Percentiles rank a stretch among this genome's conserved stretches.
Conservation (phyloP, 2,113 vertebrate species). For the Tichodroma muraria region DNA sequence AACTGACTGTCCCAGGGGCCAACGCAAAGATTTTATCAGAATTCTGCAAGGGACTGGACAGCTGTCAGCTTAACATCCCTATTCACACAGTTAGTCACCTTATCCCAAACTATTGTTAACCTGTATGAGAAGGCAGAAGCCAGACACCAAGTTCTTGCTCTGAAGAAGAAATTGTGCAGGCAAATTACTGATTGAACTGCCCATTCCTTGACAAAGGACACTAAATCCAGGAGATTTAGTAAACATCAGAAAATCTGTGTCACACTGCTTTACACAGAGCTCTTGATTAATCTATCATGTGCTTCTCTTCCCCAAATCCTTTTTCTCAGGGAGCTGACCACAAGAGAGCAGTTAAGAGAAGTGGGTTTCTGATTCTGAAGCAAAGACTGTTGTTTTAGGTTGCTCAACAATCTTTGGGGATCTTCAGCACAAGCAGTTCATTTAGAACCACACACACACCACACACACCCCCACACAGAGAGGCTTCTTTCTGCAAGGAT, state of each 20-base stretch:
- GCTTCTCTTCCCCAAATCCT: constrained; percentile 12
- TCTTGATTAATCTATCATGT: background rate
- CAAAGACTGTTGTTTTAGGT: background rate
- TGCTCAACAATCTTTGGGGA: background rate
- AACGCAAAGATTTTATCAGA: background rate
- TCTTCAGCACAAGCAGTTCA: background rate
- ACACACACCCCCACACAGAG: background rate
- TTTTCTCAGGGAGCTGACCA: background rate
- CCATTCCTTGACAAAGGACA: background rate
- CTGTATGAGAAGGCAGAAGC: background rate
- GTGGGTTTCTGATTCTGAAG: constrained; percentile 6
- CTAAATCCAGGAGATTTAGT: constrained; percentile 22
- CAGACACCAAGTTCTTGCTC: background rate
- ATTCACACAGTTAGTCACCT: background rate
- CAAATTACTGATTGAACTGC: background rate
- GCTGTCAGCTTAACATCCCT: background rate
- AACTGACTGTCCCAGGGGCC: background rate
- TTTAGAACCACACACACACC: background rate
- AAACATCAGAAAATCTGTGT: background rate
- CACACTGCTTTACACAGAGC: background rate
- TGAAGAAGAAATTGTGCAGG: background rate
- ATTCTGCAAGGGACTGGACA: background rate
- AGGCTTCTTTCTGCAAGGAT: background rate
- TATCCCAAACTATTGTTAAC: background rate
- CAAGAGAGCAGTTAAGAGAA: background rate